Conservation (phyloP, 2,888 invertebrate genomes). For the Stenurella melanura region DNA sequence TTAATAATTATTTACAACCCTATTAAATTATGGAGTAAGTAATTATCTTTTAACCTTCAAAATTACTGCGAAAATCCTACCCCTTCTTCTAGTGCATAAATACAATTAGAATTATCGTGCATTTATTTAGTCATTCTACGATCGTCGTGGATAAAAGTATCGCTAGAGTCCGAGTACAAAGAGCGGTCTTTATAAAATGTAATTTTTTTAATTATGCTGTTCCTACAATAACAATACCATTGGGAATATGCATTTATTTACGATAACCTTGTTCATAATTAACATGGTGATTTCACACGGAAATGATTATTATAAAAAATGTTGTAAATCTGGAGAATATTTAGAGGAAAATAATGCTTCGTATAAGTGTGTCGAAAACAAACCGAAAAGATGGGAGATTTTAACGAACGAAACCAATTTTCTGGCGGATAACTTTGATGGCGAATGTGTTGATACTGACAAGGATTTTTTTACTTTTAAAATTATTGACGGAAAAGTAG, state of each 20-base stretch:
- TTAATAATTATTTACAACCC: too few species aligned
- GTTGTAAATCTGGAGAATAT: constrained; percentile 14
- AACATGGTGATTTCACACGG: background rate
- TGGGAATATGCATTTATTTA: background rate
- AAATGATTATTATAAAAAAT: constrained; percentile 18
- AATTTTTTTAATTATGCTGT: constrained; percentile 10
- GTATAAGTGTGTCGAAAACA: constrained; percentile 36
- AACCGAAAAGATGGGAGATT: constrained; percentile 40
- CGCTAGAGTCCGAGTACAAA: background rate
- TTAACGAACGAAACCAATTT: constrained; percentile 37
- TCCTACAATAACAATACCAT: background rate
- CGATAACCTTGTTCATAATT: constrained; percentile 1
- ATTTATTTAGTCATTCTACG: constrained; percentile 10
- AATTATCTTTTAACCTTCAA: background rate
- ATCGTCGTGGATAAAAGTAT: constrained; percentile 6
- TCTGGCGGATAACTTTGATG: constrained; percentile 12
- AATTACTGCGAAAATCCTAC: constrained; percentile 8
- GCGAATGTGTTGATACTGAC: constrained; percentile 43
- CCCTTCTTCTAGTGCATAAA: constrained; percentile 1
- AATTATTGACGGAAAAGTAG: constrained; percentile 23
- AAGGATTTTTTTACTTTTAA: constrained; percentile 35
- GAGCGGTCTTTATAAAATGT: background rate
- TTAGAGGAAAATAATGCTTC: background rate
- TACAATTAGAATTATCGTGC: background rate
- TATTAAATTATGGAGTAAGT: background rate